A percentile compares a stretch with the other conserved stretches of the same genome.
These are phyloP conservation scores for Sylvia borin DNA, from an alignment of 2,797 vertebrate genomes.

Conservation along the genomic window DNA sequence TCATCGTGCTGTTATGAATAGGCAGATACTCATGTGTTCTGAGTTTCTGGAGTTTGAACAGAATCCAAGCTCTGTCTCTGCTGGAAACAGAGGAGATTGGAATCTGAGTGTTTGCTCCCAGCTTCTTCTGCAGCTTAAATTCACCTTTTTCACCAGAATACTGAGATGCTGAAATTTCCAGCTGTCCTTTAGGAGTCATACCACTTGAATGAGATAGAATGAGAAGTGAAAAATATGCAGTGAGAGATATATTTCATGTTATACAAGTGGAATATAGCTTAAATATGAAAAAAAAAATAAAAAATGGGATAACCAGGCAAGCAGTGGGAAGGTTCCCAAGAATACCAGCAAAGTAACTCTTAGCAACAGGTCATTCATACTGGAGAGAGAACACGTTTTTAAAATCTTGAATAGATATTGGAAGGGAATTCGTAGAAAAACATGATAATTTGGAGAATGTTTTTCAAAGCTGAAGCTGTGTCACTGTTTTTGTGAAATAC, in stretches of 20 bases:
- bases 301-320: background rate
- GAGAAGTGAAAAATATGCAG: background rate
- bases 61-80: background rate
- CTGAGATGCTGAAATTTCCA: background rate
- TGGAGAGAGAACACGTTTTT: background rate
- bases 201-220: background rate
- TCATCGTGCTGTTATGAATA: background rate
- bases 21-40: background rate
- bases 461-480: background rate
- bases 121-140: background rate
- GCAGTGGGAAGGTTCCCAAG: background rate
- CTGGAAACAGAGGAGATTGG: background rate
- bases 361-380: background rate
- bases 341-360: background rate
- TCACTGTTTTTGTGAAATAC: background rate
- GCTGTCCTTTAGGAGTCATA: background rate
- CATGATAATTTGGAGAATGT: background rate
- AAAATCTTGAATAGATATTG: background rate
- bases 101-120: background rate
- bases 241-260: background rate
- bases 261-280: background rate
- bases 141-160: background rate
- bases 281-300: background rate
- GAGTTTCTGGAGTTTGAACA: background rate
- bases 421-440: background rate